Evolutionary conservation across 2,113 vertebrate species (phyloP).

Genomic region (Ophthalmolycus amberensis): DNA sequence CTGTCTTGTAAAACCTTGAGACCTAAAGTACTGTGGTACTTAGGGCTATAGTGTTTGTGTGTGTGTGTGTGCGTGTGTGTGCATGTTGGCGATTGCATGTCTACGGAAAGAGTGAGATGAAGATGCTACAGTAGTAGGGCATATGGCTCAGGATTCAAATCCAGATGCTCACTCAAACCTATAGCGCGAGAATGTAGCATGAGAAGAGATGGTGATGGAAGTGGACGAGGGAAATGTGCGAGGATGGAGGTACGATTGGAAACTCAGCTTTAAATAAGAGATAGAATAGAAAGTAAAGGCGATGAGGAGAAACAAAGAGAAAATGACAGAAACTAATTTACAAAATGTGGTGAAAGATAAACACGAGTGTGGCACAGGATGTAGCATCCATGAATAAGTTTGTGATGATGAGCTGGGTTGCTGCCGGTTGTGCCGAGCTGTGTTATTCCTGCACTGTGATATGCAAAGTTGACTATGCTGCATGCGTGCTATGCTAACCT

Average conservation of each 20-base stretch:
- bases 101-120: slow-evolving; percentile 41
- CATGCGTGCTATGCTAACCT: slow-evolving; percentile 48
- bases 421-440: slow-evolving; percentile 29
- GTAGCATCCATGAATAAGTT: slow-evolving; percentile 1
- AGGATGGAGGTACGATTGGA: background rate
- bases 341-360: background rate
- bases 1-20: slow-evolving; percentile 70
- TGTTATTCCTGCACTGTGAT: slow-evolving; percentile 45
- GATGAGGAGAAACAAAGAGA: slow-evolving; percentile 6
- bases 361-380: slow-evolving; percentile 12
- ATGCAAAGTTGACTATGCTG: slow-evolving; percentile 41
- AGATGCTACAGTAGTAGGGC: slow-evolving; percentile 42
- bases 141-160: slow-evolving; percentile 62
- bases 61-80: slow-evolving; percentile 30
- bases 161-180: slow-evolving; percentile 64
- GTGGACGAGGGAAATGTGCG: slow-evolving; percentile 1
- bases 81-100: slow-evolving; percentile 31
- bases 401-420: slow-evolving; percentile 32
- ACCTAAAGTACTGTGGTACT: slow-evolving; percentile 47
- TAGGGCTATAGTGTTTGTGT: slow-evolving; percentile 29
- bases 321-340: background rate
- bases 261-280: slow-evolving; percentile 22
- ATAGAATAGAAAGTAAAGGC: slow-evolving; percentile 1
- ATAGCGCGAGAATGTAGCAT: slow-evolving; percentile 21
- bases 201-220: slow-evolving; percentile 21